Percentiles rank a stretch among this genome's conserved stretches.
phyloP scores from a whole-genome alignment of 2,797 vertebrate species.

The Anguilla megastoma region DNA sequence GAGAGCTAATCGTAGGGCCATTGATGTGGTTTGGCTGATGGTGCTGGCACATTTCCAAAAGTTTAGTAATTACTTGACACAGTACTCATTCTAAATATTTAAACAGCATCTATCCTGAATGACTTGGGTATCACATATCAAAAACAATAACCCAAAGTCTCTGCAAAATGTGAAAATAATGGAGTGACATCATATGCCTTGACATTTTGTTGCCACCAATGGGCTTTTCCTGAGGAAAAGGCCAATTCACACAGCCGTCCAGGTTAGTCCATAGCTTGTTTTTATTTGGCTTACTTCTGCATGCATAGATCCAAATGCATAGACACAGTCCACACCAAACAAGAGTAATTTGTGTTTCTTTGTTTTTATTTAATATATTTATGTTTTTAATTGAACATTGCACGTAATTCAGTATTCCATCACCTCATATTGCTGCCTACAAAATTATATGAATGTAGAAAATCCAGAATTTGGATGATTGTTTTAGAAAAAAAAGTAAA shows the following conservation, averaged over 20 bases:
- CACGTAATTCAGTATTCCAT: constrained; percentile 81
- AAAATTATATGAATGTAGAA: constrained; percentile 83
- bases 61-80: constrained; percentile 72
- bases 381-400: constrained; percentile 81
- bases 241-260: neutral
- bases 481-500: constrained; percentile 57
- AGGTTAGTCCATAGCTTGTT: neutral
- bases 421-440: constrained; percentile 85
- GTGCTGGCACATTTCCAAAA: constrained; percentile 67
- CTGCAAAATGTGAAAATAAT: constrained; percentile 52
- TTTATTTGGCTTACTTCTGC: neutral
- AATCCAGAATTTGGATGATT: constrained; percentile 67
- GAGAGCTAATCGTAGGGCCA: constrained; percentile 30
- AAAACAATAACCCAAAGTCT: constrained; percentile 55
- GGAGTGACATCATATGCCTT: constrained; percentile 34
- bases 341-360: constrained; percentile 60
- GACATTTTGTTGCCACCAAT: neutral
- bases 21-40: constrained; percentile 60
- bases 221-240: neutral
- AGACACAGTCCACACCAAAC: constrained; percentile 38
- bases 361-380: constrained; percentile 81
- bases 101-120: constrained; percentile 66
- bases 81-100: constrained; percentile 76
- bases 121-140: constrained; percentile 65
- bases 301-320: constrained; percentile 30